These are phyloP conservation scores for Exaiptasia diaphana DNA, from an alignment of 64 coral and sea anemone species.

Conservation along the genomic window DNA sequence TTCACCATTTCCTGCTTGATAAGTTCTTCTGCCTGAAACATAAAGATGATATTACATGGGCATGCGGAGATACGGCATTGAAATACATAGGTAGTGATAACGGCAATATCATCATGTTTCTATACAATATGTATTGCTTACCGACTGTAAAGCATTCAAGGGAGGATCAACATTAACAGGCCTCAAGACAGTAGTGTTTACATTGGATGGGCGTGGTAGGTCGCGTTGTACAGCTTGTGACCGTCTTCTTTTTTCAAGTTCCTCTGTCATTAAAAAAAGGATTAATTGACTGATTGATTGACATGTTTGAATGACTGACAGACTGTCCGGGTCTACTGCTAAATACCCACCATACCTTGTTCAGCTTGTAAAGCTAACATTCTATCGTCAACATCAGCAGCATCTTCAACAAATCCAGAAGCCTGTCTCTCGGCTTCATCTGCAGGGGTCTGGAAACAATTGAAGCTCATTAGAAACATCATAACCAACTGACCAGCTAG, in stretches of 20 bases:
- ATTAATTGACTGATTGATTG: background rate
- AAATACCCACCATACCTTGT: constrained; percentile 44
- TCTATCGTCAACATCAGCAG: constrained; percentile 87
- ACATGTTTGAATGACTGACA: background rate
- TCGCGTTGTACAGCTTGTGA: constrained; percentile 85
- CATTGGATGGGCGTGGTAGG: constrained; percentile 89
- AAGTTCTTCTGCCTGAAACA: constrained; percentile 84
- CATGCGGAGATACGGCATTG: no score
- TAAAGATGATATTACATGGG: no score
- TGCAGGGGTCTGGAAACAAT: constrained; percentile 20
- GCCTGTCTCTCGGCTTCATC: constrained; percentile 31
- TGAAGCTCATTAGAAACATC: background rate
- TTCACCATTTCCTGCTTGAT: constrained; percentile 96
- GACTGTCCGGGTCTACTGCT: background rate
- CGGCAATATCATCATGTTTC: background rate
- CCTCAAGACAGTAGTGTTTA: constrained; percentile 77
- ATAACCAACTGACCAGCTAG: no score
- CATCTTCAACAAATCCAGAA: constrained; percentile 86
- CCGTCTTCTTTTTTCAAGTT: constrained; percentile 60
- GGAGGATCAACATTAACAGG: constrained; percentile 90
- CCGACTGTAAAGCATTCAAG: constrained; percentile 79
- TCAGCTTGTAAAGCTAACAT: constrained; percentile 54
- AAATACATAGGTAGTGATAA: background rate
- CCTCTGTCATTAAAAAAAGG: constrained; percentile 42
- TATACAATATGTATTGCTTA: background rate